Evolutionary conservation across 2,888 invertebrate species (phyloP).

Genomic region (Augiades crinisus): DNA sequence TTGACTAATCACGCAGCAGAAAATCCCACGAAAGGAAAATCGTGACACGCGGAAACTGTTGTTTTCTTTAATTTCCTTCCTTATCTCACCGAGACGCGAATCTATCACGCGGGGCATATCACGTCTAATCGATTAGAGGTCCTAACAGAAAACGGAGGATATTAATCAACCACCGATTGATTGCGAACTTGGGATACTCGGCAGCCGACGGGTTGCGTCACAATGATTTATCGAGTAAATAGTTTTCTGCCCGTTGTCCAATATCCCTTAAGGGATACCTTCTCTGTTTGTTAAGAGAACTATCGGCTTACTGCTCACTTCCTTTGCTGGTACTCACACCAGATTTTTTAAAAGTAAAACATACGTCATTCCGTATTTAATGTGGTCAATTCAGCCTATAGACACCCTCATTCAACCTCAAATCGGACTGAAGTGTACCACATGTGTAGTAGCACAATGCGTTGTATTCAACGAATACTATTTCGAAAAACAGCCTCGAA

Average conservation of each 20-base stretch:
- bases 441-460: too few relatives aligned
- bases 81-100: background rate
- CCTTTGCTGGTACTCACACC: too few relatives aligned
- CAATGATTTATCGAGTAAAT: constrained; percentile 24
- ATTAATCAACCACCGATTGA: constrained; percentile 21
- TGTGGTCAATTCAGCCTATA: too few relatives aligned
- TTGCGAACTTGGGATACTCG: constrained; percentile 16
- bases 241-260: background rate
- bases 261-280: background rate
- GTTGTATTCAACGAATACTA: too few relatives aligned
- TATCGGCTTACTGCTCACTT: too few relatives aligned
- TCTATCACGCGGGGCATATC: background rate
- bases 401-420: too few relatives aligned
- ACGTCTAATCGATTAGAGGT: constrained; percentile 2
- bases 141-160: constrained; percentile 12
- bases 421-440: too few relatives aligned
- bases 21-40: too few relatives aligned
- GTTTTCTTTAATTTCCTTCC: background rate
- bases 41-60: background rate
- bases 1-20: too few relatives aligned
- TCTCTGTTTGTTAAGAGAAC: background rate
- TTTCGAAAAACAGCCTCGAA: too few relatives aligned
- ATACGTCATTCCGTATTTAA: too few relatives aligned
- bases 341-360: too few relatives aligned
- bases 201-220: constrained; percentile 20